Percentiles rank a stretch among this genome's conserved stretches.
Conservation (phyloP, 2,888 invertebrate genomes). For the Bursaphelenchus okinawaensis region DNA sequence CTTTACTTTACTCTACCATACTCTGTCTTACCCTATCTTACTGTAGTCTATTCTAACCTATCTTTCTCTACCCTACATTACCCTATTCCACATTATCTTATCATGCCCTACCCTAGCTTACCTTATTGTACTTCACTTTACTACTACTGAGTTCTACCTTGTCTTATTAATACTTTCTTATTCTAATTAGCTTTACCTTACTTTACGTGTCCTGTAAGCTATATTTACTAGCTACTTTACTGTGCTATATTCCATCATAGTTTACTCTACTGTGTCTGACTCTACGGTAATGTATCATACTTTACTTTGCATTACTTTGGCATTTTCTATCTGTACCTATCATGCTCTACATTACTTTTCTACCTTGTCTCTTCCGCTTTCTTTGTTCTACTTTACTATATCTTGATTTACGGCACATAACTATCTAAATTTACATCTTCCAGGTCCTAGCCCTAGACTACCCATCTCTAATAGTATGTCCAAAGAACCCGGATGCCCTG, state of each 20-base stretch:
- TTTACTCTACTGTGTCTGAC: no score
- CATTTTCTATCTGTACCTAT: not conserved
- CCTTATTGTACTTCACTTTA: not conserved
- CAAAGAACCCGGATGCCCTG: not conserved
- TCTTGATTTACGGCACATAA: no score
- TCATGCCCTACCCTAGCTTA: not conserved
- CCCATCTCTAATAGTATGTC: not conserved
- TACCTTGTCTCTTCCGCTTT: not conserved
- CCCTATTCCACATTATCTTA: not conserved
- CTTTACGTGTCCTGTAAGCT: no score
- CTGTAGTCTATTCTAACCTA: not conserved
- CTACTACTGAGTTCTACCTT: no score
- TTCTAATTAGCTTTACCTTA: no score
- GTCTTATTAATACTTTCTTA: no score
- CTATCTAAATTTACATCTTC: no score
- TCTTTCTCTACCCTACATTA: no score
- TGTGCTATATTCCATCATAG: no score
- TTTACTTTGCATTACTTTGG: no score
- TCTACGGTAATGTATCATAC: no score
- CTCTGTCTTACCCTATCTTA: not conserved
- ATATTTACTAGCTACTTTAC: no score
- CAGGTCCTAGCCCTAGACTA: not conserved
- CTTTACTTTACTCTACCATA: not conserved
- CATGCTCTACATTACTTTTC: not conserved
- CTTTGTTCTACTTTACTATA: not conserved